A percentile compares a stretch with the other conserved stretches of the same genome.
phyloP scores from a whole-genome alignment of 2,113 vertebrate genomes.

The Amphiprion percula region DNA sequence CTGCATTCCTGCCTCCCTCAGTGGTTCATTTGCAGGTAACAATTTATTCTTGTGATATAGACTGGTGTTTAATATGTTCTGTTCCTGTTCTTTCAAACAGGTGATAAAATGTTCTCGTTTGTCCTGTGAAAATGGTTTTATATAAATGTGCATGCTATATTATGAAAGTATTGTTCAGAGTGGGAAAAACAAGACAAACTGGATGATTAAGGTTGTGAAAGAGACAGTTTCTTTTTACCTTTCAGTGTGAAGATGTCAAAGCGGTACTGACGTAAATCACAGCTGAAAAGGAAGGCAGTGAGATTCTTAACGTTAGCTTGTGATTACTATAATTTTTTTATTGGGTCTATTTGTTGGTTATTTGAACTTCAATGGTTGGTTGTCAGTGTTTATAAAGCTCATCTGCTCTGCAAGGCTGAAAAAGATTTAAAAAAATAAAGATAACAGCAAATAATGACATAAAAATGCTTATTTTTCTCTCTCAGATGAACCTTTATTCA shows the following conservation, averaged over 20 bases:
- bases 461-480: too few species aligned
- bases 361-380: neutral
- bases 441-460: too few species aligned
- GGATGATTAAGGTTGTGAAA: too few species aligned
- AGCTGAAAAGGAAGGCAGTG: too few species aligned
- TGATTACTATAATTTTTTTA: neutral
- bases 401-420: neutral
- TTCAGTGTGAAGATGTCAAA: neutral
- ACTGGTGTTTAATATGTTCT: neutral
- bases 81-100: neutral
- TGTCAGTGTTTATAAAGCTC: too few species aligned
- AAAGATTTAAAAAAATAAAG: neutral
- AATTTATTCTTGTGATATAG: conserved; percentile 10
- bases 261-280: neutral
- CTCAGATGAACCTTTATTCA: too few species aligned
- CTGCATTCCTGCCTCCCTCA: neutral
- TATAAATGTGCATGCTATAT: too few species aligned
- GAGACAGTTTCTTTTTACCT: neutral
- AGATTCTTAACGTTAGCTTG: neutral
- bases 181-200: too few species aligned
- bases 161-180: neutral
- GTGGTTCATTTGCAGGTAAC: neutral
- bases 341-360: too few species aligned
- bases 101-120: neutral
- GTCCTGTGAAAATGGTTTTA: neutral